phyloP scores from a whole-genome alignment of 2,888 invertebrate species.

The Anorthoa munda region DNA sequence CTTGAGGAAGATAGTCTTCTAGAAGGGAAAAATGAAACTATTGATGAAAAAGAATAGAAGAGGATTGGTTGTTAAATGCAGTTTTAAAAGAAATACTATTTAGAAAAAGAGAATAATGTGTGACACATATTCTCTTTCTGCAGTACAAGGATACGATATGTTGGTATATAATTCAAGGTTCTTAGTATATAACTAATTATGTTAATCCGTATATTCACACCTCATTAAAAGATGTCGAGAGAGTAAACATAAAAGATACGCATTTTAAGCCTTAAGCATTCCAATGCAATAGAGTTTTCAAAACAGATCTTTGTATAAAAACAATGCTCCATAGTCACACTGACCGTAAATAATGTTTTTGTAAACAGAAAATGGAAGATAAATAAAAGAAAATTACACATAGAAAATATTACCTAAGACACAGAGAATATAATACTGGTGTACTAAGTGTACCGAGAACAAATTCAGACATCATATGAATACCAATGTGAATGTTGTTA shows the following conservation, averaged over 20 bases:
- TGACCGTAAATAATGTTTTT: slow-evolving; percentile 16
- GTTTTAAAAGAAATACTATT: background rate
- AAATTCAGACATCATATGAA: slow-evolving; percentile 7
- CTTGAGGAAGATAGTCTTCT: background rate
- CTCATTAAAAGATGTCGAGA: background rate
- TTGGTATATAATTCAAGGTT: background rate
- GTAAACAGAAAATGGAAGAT: slow-evolving; percentile 14
- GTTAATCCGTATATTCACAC: background rate
- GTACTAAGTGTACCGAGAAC: slow-evolving; percentile 7
- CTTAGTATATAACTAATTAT: background rate
- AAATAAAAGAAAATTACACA: background rate
- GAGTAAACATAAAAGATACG: slow-evolving; percentile 12
- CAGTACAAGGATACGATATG: background rate
- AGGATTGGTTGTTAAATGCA: background rate
- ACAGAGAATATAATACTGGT: background rate
- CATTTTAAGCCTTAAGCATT: slow-evolving; percentile 1
- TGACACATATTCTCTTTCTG: background rate
- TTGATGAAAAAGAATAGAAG: background rate
- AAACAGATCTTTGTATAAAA: slow-evolving; percentile 21
- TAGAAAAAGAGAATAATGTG: background rate
- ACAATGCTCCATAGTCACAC: slow-evolving; percentile 5
- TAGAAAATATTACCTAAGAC: background rate
- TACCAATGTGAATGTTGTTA: slow-evolving; percentile 1
- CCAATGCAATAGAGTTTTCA: slow-evolving; percentile 15
- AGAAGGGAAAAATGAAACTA: background rate